Conservation (phyloP, 1,140 invertebrate species). For the Battus philenor region DNA sequence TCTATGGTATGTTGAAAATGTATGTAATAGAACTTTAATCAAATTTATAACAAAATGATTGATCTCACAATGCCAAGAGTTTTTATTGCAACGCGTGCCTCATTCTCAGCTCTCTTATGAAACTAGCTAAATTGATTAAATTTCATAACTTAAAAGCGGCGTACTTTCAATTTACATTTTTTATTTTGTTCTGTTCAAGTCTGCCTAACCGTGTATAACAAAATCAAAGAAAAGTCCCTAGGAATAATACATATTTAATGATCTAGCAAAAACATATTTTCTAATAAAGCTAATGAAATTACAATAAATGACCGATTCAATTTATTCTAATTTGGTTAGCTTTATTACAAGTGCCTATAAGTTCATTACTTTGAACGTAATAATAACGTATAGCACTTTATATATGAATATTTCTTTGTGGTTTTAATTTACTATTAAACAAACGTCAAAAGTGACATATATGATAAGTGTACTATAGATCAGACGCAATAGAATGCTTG, state of each 20-base stretch:
- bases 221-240: too few species aligned
- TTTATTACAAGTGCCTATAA: too few species aligned
- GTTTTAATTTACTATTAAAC: conserved; percentile 2
- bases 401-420: not conserved
- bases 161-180: conserved; percentile 36
- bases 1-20: conserved; percentile 41
- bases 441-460: not conserved
- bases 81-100: conserved; percentile 59
- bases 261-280: too few species aligned
- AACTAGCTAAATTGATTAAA: conserved; percentile 66
- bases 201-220: not conserved
- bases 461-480: not conserved
- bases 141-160: conserved; percentile 56
- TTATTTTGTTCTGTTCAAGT: conserved; percentile 22
- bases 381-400: too few species aligned
- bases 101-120: conserved; percentile 43
- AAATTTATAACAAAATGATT: conserved; percentile 68
- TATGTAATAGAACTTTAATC: conserved; percentile 66
- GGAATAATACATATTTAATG: too few species aligned
- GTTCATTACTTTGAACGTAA: too few species aligned
- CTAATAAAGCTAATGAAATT: too few species aligned
- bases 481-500: not conserved
- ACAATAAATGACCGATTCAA: too few species aligned
- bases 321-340: too few species aligned
- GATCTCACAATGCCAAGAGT: conserved; percentile 37